A percentile compares a stretch with the other conserved stretches of the same genome.
phyloP scores from a whole-genome alignment of 23 tunicate species.

The Oikopleura albicans region DNA sequence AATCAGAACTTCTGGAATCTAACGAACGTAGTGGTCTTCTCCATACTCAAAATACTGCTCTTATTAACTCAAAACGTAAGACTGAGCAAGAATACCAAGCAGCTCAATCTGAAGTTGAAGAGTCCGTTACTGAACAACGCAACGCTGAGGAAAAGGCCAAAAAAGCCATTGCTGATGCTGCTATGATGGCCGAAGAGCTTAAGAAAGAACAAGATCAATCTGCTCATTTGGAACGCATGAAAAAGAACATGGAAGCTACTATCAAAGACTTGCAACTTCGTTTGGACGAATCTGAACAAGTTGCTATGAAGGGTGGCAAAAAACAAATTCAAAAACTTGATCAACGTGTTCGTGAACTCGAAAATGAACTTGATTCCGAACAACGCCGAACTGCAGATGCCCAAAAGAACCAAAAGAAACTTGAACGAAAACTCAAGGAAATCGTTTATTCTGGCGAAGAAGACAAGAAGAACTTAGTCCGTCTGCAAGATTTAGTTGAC shows the following conservation, averaged over 20 bases:
- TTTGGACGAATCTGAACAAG: not conserved
- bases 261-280: not conserved
- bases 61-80: not conserved
- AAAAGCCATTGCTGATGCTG: conserved; percentile 5
- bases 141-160: conserved; percentile 15
- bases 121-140: not conserved
- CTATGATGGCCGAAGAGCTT: not conserved
- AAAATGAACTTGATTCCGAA: conserved; percentile 64
- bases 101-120: not conserved
- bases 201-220: not conserved
- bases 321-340: conserved; percentile 23
- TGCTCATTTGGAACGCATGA: conserved; percentile 13
- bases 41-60: conserved; percentile 17
- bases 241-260: not conserved
- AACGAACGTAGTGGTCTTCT: not conserved
- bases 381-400: conserved; percentile 86
- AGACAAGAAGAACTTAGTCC: conserved; percentile 40
- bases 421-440: conserved; percentile 82
- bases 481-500: conserved; percentile 95
- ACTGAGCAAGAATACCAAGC: not conserved
- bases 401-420: conserved; percentile 61
- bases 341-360: conserved; percentile 25
- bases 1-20: not conserved
- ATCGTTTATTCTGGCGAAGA: conserved; percentile 19
- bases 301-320: conserved; percentile 21